Evolutionary conservation across 2,113 vertebrate species (phyloP).

Genomic region (Mormyrus iriodes): DNA sequence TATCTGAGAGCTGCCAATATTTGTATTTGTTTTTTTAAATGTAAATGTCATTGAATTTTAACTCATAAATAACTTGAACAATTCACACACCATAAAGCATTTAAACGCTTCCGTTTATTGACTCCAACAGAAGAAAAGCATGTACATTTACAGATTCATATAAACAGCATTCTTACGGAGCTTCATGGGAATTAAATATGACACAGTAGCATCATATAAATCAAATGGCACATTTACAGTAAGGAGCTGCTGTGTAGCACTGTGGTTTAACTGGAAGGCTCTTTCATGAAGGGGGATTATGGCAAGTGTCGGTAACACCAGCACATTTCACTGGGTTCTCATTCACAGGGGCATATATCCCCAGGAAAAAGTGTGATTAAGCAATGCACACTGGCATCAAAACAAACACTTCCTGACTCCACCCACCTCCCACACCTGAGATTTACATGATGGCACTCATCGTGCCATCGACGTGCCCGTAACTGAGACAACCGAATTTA

Average conservation of each 20-base stretch:
- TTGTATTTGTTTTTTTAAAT: background rate
- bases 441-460: slow-evolving; percentile 24
- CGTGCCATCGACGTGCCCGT: background rate
- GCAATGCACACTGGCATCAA: background rate
- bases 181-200: slow-evolving; percentile 33
- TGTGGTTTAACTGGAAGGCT: background rate
- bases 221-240: slow-evolving; percentile 45
- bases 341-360: slow-evolving; percentile 27
- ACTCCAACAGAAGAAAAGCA: slow-evolving; percentile 37
- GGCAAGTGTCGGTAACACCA: background rate
- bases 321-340: slow-evolving; percentile 13
- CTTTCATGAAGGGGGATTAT: background rate
- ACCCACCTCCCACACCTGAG: slow-evolving; percentile 38
- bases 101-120: slow-evolving; percentile 51
- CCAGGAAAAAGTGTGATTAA: background rate
- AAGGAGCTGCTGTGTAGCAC: background rate
- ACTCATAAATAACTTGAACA: background rate
- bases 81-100: slow-evolving; percentile 1
- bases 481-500: background rate
- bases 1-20: background rate
- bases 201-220: slow-evolving; percentile 35
- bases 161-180: slow-evolving; percentile 27
- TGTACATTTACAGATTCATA: slow-evolving; percentile 31
- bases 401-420: background rate
- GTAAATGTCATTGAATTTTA: background rate